These are phyloP conservation scores for Gavia stellata DNA, from an alignment of 2,113 vertebrate genomes.

Conservation along the genomic window DNA sequence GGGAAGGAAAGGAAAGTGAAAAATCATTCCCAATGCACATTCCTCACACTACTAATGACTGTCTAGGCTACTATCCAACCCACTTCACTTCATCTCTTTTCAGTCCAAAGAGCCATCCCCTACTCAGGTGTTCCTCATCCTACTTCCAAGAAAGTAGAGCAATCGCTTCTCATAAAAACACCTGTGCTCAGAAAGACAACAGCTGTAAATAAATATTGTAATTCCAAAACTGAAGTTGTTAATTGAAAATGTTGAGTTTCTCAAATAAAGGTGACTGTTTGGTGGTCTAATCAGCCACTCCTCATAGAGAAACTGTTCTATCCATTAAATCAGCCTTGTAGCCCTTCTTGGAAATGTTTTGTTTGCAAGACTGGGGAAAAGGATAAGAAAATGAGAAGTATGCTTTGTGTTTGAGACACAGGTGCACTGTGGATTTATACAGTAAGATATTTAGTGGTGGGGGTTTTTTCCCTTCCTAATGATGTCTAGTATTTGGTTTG, in stretches of 20 bases:
- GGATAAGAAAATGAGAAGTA: not conserved
- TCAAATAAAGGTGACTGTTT: not conserved
- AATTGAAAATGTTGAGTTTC: not conserved
- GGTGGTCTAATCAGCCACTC: not conserved
- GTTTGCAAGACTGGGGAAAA: not conserved
- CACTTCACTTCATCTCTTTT: not conserved
- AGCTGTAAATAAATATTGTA: not conserved
- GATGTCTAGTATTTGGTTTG: not conserved
- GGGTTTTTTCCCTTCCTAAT: not conserved
- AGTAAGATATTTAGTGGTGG: not conserved
- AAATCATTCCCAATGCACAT: not conserved
- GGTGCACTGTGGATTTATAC: not conserved
- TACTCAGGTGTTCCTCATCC: not conserved
- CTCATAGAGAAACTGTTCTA: not conserved
- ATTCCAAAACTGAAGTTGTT: not conserved
- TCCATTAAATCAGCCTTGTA: not conserved
- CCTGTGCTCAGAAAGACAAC: not conserved
- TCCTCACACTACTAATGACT: not conserved
- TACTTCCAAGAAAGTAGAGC: not conserved
- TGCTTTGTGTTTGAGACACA: not conserved
- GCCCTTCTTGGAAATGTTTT: not conserved
- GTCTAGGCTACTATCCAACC: not conserved
- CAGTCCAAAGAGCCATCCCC: not conserved
- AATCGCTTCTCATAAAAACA: not conserved
- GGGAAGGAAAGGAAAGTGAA: not conserved